These are phyloP conservation scores for Peromyscus nudipes DNA, from an alignment of 2,797 vertebrate species.

Conservation along the genomic window DNA sequence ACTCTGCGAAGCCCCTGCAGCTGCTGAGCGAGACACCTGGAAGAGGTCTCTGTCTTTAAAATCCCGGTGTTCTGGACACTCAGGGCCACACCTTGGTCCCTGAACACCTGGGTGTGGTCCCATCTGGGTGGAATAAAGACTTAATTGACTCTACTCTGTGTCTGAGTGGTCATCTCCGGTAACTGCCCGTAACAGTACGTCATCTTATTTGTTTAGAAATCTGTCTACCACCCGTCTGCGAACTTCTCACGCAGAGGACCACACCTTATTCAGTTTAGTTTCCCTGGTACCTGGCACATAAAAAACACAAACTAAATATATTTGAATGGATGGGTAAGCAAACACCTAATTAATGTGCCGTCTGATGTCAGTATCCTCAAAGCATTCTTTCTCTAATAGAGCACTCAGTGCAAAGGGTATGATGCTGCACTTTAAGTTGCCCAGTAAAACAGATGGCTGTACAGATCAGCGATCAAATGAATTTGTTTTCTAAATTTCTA, in stretches of 20 bases:
- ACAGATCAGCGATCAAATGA: not conserved
- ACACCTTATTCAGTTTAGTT: slow-evolving; percentile 47
- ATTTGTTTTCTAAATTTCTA: slow-evolving; percentile 46
- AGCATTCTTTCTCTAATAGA: not conserved
- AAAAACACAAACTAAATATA: slow-evolving; percentile 66
- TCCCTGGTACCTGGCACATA: slow-evolving; percentile 37
- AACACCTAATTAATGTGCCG: slow-evolving; percentile 35
- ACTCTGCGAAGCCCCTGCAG: not conserved
- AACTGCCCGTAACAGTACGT: not conserved
- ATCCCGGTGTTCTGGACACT: not conserved
- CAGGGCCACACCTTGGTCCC: not conserved
- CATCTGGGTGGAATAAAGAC: not conserved
- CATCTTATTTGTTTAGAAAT: slow-evolving; percentile 55
- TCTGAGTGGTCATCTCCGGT: slow-evolving; percentile 8
- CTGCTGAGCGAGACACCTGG: not conserved
- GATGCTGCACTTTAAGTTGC: slow-evolving; percentile 17
- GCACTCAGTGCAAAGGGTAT: not conserved
- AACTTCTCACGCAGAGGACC: slow-evolving; percentile 33
- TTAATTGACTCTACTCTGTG: not conserved
- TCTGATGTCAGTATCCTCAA: not conserved
- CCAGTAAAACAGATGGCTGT: not conserved
- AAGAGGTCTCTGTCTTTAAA: not conserved
- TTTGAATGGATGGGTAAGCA: slow-evolving; percentile 43
- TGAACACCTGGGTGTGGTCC: not conserved
- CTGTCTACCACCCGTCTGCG: slow-evolving; percentile 44